Evolutionary conservation across 2,113 vertebrate species (phyloP), one percentile per base, ranked within the genome.

Genomic region (Embiotoca jacksoni): DNA sequence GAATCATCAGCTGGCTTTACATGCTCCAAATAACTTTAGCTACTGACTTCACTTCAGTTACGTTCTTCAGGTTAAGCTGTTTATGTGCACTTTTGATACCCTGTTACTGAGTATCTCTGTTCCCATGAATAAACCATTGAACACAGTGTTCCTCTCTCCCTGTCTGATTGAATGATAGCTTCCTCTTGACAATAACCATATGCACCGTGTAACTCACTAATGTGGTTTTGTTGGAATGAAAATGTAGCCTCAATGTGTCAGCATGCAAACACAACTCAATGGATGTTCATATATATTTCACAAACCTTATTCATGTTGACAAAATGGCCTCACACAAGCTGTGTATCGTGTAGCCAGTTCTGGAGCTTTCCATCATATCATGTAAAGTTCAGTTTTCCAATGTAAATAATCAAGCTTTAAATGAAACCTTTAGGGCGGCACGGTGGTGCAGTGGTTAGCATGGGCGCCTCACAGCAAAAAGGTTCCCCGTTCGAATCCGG

Each of bases 11-110:
- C 72, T 74, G 50, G 75, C 53, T 75, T 85, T 72, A 64, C 66
- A 76, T 57, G 57, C 61, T 13, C 41, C 5, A n/a, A 57, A 63
- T 55, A 74, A 65, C 1, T 71, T 74, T 23, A 46, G 36, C 55
- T 63, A 31, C 52, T 63, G 54, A n/a, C 23, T 30, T 78, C 39
- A 32, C 3, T 73, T 3, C 57, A 56, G 44, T 8, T 50, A 8
- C 66, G 58, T 30, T 56, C 46, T 52, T 49, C 57, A 67, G 70
- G 54, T 75, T 63, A 64, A 84, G 47, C 47, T 67, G 75, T 83
- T 76, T 64, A 54, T 54, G 37, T 75, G 78, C 83, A 81, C 73
- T 64, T 74, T 31, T 44, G 41, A 68, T 41, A 62, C 46, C 31
- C 23, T 61, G 14, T 68, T 56, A 75, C 46, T 36, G 33, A 74